These are phyloP conservation scores for Drosophila pseudoananassae DNA, from an alignment of 1,140 invertebrate genomes.

Conservation along the genomic window DNA sequence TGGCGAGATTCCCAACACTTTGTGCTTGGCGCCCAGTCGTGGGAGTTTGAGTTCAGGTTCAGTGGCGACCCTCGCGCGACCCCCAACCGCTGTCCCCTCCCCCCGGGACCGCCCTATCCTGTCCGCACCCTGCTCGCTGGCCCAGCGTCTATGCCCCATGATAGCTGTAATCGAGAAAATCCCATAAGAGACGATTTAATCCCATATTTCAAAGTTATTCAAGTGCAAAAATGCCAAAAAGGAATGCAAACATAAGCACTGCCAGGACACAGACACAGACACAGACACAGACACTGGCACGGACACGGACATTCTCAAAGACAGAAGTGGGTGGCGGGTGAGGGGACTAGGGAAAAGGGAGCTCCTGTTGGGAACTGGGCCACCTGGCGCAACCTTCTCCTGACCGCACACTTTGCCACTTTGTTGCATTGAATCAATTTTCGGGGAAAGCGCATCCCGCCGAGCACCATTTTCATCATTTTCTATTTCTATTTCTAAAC, in stretches of 20 bases:
- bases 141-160: conserved; percentile 50
- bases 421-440: conserved; percentile 63
- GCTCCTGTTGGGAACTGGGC: conserved; percentile 61
- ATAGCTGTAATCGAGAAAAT: conserved; percentile 82
- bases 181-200: conserved; percentile 83
- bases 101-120: not conserved
- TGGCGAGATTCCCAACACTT: conserved; percentile 64
- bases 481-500: conserved; percentile 2
- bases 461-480: not conserved
- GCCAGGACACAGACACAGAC: conserved; percentile 53
- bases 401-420: conserved; percentile 61
- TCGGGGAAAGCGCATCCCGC: conserved; percentile 11
- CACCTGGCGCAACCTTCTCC: conserved; percentile 60
- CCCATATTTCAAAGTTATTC: conserved; percentile 83
- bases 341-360: not conserved
- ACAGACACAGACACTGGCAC: not conserved
- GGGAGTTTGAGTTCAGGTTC: conserved; percentile 63
- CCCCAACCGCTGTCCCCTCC: not conserved
- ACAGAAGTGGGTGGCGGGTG: conserved; percentile 3
- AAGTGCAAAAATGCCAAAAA: conserved; percentile 83
- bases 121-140: too few species aligned
- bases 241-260: conserved; percentile 82
- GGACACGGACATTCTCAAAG: conserved; percentile 43
- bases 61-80: conserved; percentile 61
- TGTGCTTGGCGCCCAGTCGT: conserved; percentile 1